A percentile compares a stretch with the other conserved stretches of the same genome.
These are phyloP conservation scores for Periphyllus acericola DNA, from an alignment of 2,888 invertebrate genomes.

Conservation along the genomic window DNA sequence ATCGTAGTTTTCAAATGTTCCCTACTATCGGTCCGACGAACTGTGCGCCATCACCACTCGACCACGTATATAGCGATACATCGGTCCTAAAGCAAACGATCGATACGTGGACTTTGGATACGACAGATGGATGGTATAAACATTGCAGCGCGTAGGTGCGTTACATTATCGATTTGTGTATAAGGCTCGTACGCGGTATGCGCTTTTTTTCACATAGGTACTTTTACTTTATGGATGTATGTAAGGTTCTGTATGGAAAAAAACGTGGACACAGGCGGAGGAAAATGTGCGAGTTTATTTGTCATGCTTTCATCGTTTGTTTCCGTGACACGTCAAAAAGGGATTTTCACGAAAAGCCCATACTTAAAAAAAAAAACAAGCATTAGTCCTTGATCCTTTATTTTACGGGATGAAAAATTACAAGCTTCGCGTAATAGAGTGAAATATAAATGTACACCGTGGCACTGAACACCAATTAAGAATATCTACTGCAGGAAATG, in stretches of 20 bases:
- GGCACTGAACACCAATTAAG: not conserved
- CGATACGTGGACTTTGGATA: too few relatives aligned
- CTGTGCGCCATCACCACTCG: too few relatives aligned
- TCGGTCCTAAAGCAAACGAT: too few relatives aligned
- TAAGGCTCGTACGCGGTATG: not conserved
- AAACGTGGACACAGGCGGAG: not conserved
- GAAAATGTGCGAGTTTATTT: slow-evolving; percentile 23
- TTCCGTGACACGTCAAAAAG: not conserved
- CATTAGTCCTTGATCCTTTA: not conserved
- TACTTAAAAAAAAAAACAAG: not conserved
- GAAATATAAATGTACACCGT: not conserved
- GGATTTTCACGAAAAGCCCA: not conserved
- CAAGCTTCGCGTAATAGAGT: not conserved
- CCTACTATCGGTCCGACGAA: too few relatives aligned
- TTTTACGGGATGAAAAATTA: not conserved
- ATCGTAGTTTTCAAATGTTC: too few relatives aligned
- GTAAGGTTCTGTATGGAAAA: not conserved
- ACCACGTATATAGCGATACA: too few relatives aligned
- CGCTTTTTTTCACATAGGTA: not conserved
- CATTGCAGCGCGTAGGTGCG: not conserved
- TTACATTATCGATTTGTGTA: not conserved
- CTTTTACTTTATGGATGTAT: not conserved
- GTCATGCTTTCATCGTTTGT: slow-evolving; percentile 1
- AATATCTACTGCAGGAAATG: too few relatives aligned
- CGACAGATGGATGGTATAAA: too few relatives aligned